Evolutionary conservation across 2,797 vertebrate species (phyloP), one percentile per base, ranked within the genome.

Genomic region (Geotria australis): DNA sequence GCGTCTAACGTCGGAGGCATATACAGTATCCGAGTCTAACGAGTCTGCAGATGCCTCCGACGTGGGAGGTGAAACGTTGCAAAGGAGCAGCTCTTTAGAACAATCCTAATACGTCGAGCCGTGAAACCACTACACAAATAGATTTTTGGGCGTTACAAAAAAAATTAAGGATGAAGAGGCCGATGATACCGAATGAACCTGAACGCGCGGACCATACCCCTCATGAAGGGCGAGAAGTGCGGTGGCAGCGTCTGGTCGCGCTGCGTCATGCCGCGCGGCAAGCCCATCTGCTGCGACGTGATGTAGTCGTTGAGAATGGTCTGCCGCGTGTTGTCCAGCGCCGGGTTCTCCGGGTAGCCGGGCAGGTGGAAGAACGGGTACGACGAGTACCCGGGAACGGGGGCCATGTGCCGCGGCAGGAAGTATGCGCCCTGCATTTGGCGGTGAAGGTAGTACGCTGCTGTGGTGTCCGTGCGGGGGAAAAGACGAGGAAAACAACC

Each of bases 231-330:
- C n/a, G 51, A 24, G 51, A 55, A 55, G 51, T 55, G 51, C 51
- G 51, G 78, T 59, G 79, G 64, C 46, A 93, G 71, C 1, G 77
- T 74, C 63, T 82, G 81, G 64, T 96, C 89, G 64, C 84, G 73
- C 51, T 86, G 89, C 8, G 91, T 95, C 61, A 55, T n/a, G 51
- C 51, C 51, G n/a, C 51, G 51, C 9, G 51, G 51, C 24, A 55
- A 55, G 24, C 51, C 51, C 89, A 99, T 96, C 72, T 99, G 88
- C 70, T 96, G 89, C 15, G 91, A 99, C 55, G 89, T 99, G 73
- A 96, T 99, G 68, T 99, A 99, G 69, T 99, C 91, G 1, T 95
- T 99, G 56, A 99, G 74, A 72, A 99, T 99, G 63, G 91, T 99
- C 77, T 99, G 91, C 6, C 91, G 73, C 0, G 89, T 96, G 64